phyloP scores from a whole-genome alignment of 2,888 invertebrate genomes.

The Polia nebulosa region DNA sequence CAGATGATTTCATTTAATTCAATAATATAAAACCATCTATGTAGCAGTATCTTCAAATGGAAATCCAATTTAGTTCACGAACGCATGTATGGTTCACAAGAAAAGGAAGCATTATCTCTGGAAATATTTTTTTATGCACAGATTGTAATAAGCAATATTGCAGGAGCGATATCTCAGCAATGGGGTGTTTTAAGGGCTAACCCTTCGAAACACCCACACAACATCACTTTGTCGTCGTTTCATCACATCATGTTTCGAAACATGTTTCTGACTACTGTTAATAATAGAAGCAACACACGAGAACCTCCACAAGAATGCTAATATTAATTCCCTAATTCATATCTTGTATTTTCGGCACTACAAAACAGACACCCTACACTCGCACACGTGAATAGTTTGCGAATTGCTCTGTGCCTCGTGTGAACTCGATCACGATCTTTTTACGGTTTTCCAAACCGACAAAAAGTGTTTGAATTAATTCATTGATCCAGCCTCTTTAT shows the following conservation, averaged over 20 bases:
- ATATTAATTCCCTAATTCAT: not conserved
- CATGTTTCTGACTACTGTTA: too few relatives aligned
- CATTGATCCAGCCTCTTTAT: slow-evolving; percentile 57
- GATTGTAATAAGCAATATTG: too few relatives aligned
- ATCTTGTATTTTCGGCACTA: slow-evolving; percentile 34
- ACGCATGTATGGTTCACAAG: not conserved
- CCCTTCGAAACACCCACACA: too few relatives aligned
- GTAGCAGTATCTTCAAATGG: not conserved
- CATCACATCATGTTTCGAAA: too few relatives aligned
- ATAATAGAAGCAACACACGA: not conserved
- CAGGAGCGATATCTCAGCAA: too few relatives aligned
- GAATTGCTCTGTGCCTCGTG: slow-evolving; percentile 80
- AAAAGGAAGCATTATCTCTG: too few relatives aligned
- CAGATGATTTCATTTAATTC: too few relatives aligned
- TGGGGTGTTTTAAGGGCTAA: too few relatives aligned
- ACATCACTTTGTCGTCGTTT: too few relatives aligned
- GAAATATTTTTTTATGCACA: too few relatives aligned
- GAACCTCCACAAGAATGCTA: not conserved
- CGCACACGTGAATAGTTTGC: slow-evolving; percentile 83
- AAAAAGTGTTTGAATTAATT: slow-evolving; percentile 73
- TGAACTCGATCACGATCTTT: slow-evolving; percentile 82
- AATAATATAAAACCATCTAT: too few relatives aligned
- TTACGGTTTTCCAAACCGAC: slow-evolving; percentile 75
- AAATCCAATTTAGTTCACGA: not conserved
- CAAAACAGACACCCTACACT: slow-evolving; percentile 72